phyloP scores from a whole-genome alignment of 2,888 invertebrate genomes.

The Spilosoma lubricipeda region DNA sequence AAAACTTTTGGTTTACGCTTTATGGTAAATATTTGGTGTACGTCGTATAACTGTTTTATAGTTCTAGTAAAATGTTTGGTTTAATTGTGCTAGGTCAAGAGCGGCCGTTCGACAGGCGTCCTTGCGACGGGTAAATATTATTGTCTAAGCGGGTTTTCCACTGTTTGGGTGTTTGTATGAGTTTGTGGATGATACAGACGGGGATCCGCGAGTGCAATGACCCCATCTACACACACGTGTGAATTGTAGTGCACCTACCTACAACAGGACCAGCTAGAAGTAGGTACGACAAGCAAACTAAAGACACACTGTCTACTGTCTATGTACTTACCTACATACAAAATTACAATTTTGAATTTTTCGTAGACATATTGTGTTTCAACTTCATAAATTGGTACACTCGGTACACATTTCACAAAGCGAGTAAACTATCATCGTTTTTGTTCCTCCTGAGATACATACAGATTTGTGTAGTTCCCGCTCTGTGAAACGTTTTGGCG shows the following conservation, averaged over 20 bases:
- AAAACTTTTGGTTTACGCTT: conserved; percentile 86
- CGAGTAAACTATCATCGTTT: not conserved
- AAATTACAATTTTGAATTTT: not conserved
- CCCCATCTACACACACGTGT: conserved; percentile 36
- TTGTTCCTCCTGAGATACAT: conserved; percentile 1
- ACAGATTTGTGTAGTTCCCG: conserved; percentile 10
- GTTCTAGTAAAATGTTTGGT: conserved; percentile 85
- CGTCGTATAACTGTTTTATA: conserved; percentile 85
- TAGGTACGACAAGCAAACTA: not conserved
- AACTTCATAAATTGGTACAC: not conserved
- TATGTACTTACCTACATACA: not conserved
- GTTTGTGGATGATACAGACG: conserved; percentile 72
- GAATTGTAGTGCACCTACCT: not conserved
- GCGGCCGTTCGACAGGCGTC: conserved; percentile 85
- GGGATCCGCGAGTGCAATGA: conserved; percentile 65
- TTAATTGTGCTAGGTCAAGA: conserved; percentile 86
- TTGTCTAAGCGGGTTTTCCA: conserved; percentile 85
- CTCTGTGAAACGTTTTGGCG: conserved; percentile 30
- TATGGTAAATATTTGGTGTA: conserved; percentile 86
- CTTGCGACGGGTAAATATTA: conserved; percentile 85
- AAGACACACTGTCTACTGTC: not conserved
- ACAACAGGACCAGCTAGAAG: not conserved
- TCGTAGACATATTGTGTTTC: not conserved
- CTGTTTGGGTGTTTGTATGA: conserved; percentile 79
- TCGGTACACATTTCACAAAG: not conserved